Conservation (phyloP, 2,888 invertebrate genomes). For the Noctua fimbriata region DNA sequence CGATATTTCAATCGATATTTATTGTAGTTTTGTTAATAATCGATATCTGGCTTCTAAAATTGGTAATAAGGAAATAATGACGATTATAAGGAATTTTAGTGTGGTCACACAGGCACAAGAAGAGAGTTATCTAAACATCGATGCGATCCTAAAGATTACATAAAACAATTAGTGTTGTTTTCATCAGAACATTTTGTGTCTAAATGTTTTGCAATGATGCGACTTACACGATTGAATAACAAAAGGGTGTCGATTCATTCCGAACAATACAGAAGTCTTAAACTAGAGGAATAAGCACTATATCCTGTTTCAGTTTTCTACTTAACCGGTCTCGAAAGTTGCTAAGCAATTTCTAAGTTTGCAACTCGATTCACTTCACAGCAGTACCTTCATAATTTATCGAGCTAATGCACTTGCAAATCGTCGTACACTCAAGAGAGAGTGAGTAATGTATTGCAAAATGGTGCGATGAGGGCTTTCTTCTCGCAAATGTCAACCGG, state of each 20-base stretch:
- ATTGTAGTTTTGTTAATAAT: conserved; percentile 28
- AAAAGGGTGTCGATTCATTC: neutral
- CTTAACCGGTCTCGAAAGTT: conserved; percentile 49
- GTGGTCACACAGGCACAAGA: conserved; percentile 54
- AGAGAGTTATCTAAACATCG: conserved; percentile 65
- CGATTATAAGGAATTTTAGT: conserved; percentile 30
- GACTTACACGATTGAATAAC: conserved; percentile 57
- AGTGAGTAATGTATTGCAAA: conserved; percentile 69
- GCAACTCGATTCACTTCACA: neutral
- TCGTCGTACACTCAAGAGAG: conserved; percentile 26
- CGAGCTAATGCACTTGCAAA: conserved; percentile 36
- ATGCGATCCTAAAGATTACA: conserved; percentile 67
- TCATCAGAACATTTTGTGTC: conserved; percentile 64
- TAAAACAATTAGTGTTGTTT: conserved; percentile 74
- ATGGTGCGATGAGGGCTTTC: conserved; percentile 71
- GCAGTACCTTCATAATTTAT: conserved; percentile 17
- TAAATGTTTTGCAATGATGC: conserved; percentile 66
- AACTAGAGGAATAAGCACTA: conserved; percentile 1
- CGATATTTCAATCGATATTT: conserved; percentile 10
- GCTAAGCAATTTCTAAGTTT: conserved; percentile 36
- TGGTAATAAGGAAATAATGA: neutral
- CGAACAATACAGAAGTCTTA: neutral
- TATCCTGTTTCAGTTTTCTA: conserved; percentile 36
- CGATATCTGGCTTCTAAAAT: conserved; percentile 24
- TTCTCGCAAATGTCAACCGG: conserved; percentile 83